Evolutionary conservation across 2,113 vertebrate genomes (phyloP).

Genomic region (Engystomops pustulosus): DNA sequence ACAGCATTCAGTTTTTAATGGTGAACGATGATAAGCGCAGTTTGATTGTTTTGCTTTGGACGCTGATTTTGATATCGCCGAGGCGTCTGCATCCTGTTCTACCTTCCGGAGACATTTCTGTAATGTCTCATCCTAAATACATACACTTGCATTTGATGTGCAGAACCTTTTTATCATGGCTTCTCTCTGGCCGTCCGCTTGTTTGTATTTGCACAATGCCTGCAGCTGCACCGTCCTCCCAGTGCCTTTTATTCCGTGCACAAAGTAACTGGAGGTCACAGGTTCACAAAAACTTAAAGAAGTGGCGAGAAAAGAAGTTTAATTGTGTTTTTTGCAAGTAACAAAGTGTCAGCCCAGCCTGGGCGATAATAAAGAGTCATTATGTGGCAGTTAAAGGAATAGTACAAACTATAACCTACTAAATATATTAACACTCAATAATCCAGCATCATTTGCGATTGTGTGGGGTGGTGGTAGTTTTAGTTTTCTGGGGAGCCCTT

Average conservation of each 20-base stretch:
- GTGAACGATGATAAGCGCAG: slow-evolving; percentile 13
- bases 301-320: slow-evolving; percentile 1
- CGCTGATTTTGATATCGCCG: slow-evolving; percentile 20
- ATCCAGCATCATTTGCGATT: too few relatives aligned
- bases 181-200: neutral
- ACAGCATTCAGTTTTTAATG: neutral
- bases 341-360: neutral
- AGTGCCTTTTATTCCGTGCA: neutral
- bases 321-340: slow-evolving; percentile 1
- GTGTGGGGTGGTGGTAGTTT: too few relatives aligned
- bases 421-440: too few relatives aligned
- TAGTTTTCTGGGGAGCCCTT: too few relatives aligned
- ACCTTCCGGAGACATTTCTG: slow-evolving; percentile 19
- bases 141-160: slow-evolving; percentile 27
- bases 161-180: slow-evolving; percentile 45
- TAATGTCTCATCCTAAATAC: slow-evolving; percentile 17
- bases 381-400: neutral
- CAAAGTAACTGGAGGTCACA: slow-evolving; percentile 32
- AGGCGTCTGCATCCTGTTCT: neutral
- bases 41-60: slow-evolving; percentile 20
- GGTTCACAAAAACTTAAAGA: neutral
- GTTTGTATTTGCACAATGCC: slow-evolving; percentile 20
- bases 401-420: too few relatives aligned
- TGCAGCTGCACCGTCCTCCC: neutral
- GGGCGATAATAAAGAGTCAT: neutral